Evolutionary conservation across 2,888 invertebrate species (phyloP), one percentile per base, ranked within the genome.

Genomic region (Muschampia plurimacula): DNA sequence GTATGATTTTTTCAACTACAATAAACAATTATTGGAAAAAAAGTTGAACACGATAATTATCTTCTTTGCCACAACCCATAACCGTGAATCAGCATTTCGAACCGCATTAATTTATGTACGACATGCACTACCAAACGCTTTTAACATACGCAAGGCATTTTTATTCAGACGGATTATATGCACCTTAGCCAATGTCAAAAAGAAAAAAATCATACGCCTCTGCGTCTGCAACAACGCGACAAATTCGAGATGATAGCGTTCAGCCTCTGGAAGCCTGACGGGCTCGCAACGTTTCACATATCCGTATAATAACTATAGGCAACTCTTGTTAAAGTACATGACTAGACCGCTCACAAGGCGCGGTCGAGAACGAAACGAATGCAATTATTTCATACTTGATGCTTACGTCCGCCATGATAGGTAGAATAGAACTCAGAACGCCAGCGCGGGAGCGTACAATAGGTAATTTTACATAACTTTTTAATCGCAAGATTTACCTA

Each of bases 331-430:
- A 83, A 83, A 81, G 83, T 86, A 85, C 83, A 77, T 82, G 83
- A 81, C 83, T 88, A 86, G 85, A 86, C 88, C 86, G 88, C 85
- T 86, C 84, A 83, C 87, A 85, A 91, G 90, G 89, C 90, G 89
- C 88, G 89, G 86, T 88, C 87, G 85, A 84, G 85, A 80, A 79
- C 82, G 65, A 71, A 71, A 71, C 71, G 79, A 87, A 87, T 91
- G 90, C 90, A 92, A 91, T 91, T 89, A 90, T 90, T 90, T 88
- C 87, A 89, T 89, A 89, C 87, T 87, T 86, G 84, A 86, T 85
- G 84, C 84, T 83, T 84, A 79, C 80, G 83, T 87, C 90, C 90
- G 90, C 90, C 88, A 90, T 90, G 84, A 88, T 85, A 82, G 84
- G 75, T 69, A 60, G 36, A 57, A 62, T 28, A 57, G 28, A 22